phyloP scores from a whole-genome alignment of 2,888 invertebrate genomes.

The Patella ulyssiponensis region DNA sequence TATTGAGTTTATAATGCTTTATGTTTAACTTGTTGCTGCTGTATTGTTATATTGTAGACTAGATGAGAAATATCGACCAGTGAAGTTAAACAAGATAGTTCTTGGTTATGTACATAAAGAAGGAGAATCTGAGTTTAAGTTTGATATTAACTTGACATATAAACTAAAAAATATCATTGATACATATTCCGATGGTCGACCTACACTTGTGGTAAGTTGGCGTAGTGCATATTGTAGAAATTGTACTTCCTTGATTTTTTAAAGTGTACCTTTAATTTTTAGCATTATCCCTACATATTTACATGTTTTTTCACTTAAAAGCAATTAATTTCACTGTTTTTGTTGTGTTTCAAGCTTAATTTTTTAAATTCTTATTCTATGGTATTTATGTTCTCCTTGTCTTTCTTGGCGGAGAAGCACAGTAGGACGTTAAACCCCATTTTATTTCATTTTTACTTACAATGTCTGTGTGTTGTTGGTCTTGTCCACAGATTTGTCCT shows the following conservation, averaged over 20 bases:
- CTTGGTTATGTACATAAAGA: slow-evolving; percentile 79
- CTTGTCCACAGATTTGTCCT: not conserved
- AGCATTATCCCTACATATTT: not conserved
- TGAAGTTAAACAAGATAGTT: slow-evolving; percentile 81
- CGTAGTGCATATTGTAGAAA: no score
- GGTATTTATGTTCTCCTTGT: not conserved
- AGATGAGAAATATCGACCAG: slow-evolving; percentile 82
- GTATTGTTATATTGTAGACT: slow-evolving; percentile 74
- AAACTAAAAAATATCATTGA: slow-evolving; percentile 80
- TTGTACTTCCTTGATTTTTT: no score
- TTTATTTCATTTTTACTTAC: not conserved
- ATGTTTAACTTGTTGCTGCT: not conserved
- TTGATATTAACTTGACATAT: slow-evolving; percentile 85
- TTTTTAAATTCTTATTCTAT: not conserved
- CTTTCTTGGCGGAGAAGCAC: not conserved
- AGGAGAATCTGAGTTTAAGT: slow-evolving; percentile 79
- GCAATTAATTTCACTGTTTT: not conserved
- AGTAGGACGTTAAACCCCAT: not conserved
- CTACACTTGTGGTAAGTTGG: slow-evolving; percentile 75
- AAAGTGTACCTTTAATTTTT: not conserved
- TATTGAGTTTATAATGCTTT: not conserved
- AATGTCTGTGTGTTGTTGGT: not conserved
- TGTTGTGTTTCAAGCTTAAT: not conserved
- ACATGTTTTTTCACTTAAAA: not conserved
- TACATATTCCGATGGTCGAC: slow-evolving; percentile 82